Base-by-base conservation (phyloP, 23 tunicate species). In the Ciona savignyi region DNA sequence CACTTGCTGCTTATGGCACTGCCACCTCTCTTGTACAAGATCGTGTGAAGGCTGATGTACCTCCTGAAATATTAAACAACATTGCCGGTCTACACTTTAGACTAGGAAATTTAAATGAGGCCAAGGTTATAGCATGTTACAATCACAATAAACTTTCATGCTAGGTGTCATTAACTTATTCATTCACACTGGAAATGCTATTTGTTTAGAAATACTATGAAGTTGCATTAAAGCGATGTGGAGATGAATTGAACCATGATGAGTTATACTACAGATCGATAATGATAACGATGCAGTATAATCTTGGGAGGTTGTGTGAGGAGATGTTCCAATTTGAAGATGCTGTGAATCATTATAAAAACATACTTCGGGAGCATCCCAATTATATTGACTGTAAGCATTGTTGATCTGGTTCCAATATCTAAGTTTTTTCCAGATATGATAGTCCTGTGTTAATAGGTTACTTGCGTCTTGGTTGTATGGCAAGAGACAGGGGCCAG, bases 51-150 rank as follows among this genome's bases (percentile, higher is more conserved):
- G 89, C 84, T 2, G 99, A 95, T 51, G 85, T 95, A 2, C 93
- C 96, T 3, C 96, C 99, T 3, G 99, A 95, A 65, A 88, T 88
- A 25, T 76, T 83, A 28, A 95, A 88, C 80, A 95, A 95, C 48
- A 94, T 95, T 30, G 99, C 96, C 24, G 89, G 92, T 62, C 80
- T 94, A 25, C 99, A 95, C 76, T 89, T 95, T 56, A 74, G 99
- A 48, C 78, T 95, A 27, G 99, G 99, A 30, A 95, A 88, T 78
- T 68, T 88, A 34, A 84, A 88, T 27, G 99, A 95, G 61, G 99
- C 99, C 23, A 88, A 88, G 79, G 88, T 78, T n/a, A n/a, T n/a
- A n/a, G n/a, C n/a, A n/a, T n/a, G n/a, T n/a, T n/a, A 23, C 4
- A 26, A 4, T 62, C 4, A 27, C 22, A 42, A 42, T 42, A 15